Percentiles rank a stretch among this genome's conserved stretches.
phyloP scores from a whole-genome alignment of 2,888 invertebrate genomes.

The Oasisia sp. region DNA sequence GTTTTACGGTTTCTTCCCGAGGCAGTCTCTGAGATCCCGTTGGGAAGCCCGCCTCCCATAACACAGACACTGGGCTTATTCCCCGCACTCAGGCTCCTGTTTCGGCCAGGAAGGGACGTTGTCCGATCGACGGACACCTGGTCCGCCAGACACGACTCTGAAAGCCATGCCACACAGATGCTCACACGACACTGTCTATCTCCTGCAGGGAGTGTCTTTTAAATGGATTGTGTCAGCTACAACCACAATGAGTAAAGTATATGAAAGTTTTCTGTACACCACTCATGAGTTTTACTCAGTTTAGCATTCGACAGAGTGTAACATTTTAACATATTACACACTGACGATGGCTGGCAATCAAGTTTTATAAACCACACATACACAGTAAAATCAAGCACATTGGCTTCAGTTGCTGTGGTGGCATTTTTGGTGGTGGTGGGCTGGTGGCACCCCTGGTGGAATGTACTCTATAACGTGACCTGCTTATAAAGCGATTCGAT shows the following conservation, averaged over 20 bases:
- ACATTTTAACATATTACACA: neutral
- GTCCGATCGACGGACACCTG: neutral
- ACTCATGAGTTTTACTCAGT: neutral
- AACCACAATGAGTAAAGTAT: neutral
- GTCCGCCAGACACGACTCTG: neutral
- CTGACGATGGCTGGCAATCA: no score
- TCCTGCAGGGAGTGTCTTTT: neutral
- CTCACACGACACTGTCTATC: neutral
- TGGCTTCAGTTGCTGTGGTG: no score
- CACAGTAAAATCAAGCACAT: no score
- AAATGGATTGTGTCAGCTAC: neutral
- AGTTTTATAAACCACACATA: neutral
- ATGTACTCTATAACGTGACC: no score
- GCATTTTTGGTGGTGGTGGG: no score
- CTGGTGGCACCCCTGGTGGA: no score
- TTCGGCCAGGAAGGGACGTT: neutral
- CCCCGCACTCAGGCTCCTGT: neutral
- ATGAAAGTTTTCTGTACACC: neutral
- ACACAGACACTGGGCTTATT: neutral
- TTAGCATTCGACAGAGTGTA: no score
- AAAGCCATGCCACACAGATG: slow-evolving; percentile 5
- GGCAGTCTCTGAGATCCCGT: neutral
- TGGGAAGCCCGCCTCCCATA: neutral
- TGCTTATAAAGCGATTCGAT: no score
- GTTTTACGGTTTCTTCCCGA: neutral